Conservation (phyloP, 2,797 vertebrate species). For the Pempheris klunzingeri region DNA sequence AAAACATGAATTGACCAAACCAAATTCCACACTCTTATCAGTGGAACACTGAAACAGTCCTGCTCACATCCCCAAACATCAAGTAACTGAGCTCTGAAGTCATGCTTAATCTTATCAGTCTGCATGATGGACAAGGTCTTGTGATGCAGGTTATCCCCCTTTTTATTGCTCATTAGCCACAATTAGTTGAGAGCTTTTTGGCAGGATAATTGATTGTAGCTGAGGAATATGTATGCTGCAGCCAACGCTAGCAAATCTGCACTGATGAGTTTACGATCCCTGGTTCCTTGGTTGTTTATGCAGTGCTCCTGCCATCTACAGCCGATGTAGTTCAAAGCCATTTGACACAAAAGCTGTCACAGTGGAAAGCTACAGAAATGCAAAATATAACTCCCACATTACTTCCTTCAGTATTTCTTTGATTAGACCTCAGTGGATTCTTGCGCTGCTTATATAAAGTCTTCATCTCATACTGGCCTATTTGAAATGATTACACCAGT, state of each 20-base stretch:
- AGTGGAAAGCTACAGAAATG: conserved; percentile 50
- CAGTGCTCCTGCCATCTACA: conserved; percentile 48
- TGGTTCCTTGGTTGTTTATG: conserved; percentile 64
- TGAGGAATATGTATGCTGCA: conserved; percentile 40
- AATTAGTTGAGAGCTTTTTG: conserved; percentile 62
- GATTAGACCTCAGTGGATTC: conserved; percentile 65
- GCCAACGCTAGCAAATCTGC: conserved; percentile 53
- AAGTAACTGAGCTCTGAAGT: conserved; percentile 52
- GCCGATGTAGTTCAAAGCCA: conserved; percentile 56
- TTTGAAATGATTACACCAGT: conserved; percentile 75
- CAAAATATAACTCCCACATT: conserved; percentile 42
- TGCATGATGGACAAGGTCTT: conserved; percentile 55
- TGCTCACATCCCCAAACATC: conserved; percentile 28
- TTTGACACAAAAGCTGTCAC: conserved; percentile 60
- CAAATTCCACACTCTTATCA: conserved; percentile 39
- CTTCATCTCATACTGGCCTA: conserved; percentile 59
- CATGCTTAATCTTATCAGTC: conserved; percentile 69
- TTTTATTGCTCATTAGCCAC: conserved; percentile 71
- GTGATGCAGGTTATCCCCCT: conserved; percentile 63
- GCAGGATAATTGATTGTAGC: conserved; percentile 61
- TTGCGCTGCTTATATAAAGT: conserved; percentile 54
- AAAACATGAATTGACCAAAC: conserved; percentile 24
- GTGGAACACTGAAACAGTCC: conserved; percentile 17
- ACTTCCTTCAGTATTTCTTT: conserved; percentile 59
- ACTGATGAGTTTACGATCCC: conserved; percentile 60